phyloP scores from a whole-genome alignment of 2,888 invertebrate genomes.

The Agonopterix arenella region DNA sequence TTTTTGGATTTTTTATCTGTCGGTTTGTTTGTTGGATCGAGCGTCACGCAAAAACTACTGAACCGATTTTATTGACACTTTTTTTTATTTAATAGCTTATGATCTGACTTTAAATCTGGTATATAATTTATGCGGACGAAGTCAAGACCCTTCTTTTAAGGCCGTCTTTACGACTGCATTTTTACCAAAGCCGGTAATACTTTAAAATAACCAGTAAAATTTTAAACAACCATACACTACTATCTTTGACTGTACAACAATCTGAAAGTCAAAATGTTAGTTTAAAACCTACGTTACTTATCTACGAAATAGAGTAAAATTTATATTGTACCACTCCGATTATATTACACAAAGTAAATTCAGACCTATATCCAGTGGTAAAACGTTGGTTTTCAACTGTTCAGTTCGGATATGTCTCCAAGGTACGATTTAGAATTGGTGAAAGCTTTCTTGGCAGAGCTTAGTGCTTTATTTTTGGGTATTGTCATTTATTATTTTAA shows the following conservation, averaged over 20 bases:
- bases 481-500: too few species aligned
- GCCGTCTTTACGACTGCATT: too few species aligned
- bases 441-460: conserved; percentile 66
- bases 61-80: too few species aligned
- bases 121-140: too few species aligned
- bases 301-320: conserved; percentile 2
- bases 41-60: too few species aligned
- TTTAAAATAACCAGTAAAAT: too few species aligned
- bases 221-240: background rate
- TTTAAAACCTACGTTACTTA: conserved; percentile 2
- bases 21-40: too few species aligned
- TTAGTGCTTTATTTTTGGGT: conserved; percentile 47
- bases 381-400: background rate
- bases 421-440: conserved; percentile 64
- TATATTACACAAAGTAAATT: background rate
- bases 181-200: too few species aligned
- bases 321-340: background rate
- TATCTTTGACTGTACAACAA: background rate
- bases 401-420: conserved; percentile 32
- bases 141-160: too few species aligned
- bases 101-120: too few species aligned
- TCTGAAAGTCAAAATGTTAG: background rate
- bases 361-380: background rate
- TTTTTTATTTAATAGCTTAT: too few species aligned
- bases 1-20: too few species aligned